These are phyloP conservation scores for Callospermophilus lateralis DNA, from an alignment of 2,113 vertebrate species.

Conservation along the genomic window DNA sequence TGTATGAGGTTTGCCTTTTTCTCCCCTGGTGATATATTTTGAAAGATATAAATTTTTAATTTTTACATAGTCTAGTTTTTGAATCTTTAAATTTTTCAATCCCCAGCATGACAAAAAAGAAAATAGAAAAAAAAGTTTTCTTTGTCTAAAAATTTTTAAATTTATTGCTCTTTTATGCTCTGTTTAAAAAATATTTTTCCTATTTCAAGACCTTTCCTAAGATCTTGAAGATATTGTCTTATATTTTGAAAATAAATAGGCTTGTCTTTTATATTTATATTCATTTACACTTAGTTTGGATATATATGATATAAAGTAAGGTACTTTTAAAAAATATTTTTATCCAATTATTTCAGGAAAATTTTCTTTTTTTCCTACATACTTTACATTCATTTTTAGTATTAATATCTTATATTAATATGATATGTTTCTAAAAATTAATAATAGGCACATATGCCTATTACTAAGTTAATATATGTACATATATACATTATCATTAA, in stretches of 20 bases:
- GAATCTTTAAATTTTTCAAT: background rate
- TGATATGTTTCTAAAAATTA: background rate
- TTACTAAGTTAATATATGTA: background rate
- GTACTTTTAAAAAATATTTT: background rate
- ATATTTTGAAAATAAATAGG: background rate
- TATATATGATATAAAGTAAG: background rate
- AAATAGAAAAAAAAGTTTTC: too few relatives aligned
- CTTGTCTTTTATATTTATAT: background rate
- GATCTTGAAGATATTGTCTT: background rate
- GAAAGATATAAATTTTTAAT: background rate
- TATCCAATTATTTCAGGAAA: background rate
- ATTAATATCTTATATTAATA: background rate
- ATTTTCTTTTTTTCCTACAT: background rate
- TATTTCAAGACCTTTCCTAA: background rate
- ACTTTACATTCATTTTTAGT: background rate
- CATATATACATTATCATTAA: background rate
- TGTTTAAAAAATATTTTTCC: background rate
- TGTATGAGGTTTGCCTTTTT: background rate
- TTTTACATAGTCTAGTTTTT: background rate
- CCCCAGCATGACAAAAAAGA: too few relatives aligned
- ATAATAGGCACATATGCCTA: background rate
- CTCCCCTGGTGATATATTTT: background rate
- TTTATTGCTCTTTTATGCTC: background rate
- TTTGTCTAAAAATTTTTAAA: background rate
- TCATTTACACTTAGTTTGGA: background rate